These are phyloP conservation scores for Chymomyza fuscimana DNA, from an alignment of 2,888 invertebrate genomes.

Conservation along the genomic window DNA sequence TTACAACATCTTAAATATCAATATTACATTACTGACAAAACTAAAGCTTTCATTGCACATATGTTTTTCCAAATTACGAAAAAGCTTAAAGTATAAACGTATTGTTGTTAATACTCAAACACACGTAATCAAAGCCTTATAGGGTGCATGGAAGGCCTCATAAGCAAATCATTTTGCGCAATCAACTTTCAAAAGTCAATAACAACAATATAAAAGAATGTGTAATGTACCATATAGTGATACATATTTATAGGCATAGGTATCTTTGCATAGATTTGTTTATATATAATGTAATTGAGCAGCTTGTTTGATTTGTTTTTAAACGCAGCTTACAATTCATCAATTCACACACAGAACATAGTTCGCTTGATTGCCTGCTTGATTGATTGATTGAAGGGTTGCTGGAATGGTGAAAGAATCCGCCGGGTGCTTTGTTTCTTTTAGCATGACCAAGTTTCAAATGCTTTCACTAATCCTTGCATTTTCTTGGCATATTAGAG, in stretches of 20 bases:
- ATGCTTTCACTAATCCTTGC: conserved; percentile 19
- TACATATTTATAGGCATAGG: not conserved
- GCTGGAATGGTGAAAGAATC: conserved; percentile 18
- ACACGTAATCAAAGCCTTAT: not conserved
- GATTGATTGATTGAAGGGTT: conserved; percentile 30
- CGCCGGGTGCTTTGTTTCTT: not conserved
- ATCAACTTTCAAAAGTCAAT: conserved; percentile 46
- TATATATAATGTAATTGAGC: not conserved
- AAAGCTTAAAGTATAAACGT: not conserved
- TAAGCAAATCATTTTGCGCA: conserved; percentile 40
- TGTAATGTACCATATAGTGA: not conserved
- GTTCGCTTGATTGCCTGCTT: conserved; percentile 4
- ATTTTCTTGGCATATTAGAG: conserved; percentile 31
- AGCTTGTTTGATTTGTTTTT: not conserved
- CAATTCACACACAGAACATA: not conserved
- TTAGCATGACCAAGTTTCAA: not conserved
- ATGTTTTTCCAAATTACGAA: not conserved
- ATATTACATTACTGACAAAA: no score
- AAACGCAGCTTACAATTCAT: not conserved
- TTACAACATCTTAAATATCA: no score
- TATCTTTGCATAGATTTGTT: not conserved
- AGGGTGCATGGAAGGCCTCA: not conserved
- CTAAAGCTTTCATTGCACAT: no score
- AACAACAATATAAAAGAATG: not conserved
- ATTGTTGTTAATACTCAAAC: not conserved